Percentiles rank a stretch among this genome's conserved stretches.
phyloP scores from a whole-genome alignment of 2,888 invertebrate species.

The Lasiommata megera region DNA sequence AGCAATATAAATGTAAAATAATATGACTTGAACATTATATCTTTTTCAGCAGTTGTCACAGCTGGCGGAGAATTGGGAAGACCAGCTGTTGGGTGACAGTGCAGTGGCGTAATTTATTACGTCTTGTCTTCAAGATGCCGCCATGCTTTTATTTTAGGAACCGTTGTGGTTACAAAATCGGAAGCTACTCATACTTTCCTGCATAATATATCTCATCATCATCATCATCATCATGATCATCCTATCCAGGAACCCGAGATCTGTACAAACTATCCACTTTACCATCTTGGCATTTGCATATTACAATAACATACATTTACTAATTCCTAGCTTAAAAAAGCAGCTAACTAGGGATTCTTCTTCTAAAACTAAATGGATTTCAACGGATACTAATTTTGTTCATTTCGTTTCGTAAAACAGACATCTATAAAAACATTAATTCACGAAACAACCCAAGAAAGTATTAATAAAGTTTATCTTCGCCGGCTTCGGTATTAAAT shows the following conservation, averaged over 20 bases:
- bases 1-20: conserved; percentile 7
- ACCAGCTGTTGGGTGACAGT: conserved; percentile 22
- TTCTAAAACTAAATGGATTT: too few relatives aligned
- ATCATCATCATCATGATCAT: too few relatives aligned
- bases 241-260: too few relatives aligned
- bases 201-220: too few relatives aligned
- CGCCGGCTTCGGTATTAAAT: conserved; percentile 6
- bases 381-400: too few relatives aligned
- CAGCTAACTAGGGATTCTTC: too few relatives aligned
- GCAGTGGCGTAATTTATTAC: conserved; percentile 21
- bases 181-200: too few relatives aligned
- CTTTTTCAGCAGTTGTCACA: conserved; percentile 21
- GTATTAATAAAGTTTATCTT: conserved; percentile 1
- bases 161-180: not conserved
- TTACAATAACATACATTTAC: too few relatives aligned
- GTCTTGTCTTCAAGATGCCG: not conserved
- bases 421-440: not conserved
- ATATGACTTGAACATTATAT: conserved; percentile 15
- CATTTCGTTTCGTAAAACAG: not conserved
- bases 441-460: not conserved
- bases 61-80: conserved; percentile 19
- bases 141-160: not conserved
- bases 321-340: too few relatives aligned
- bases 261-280: too few relatives aligned
- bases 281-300: too few relatives aligned